phyloP scores from a whole-genome alignment of 2,797 vertebrate species.

The Parauchenoglanis punctatus region DNA sequence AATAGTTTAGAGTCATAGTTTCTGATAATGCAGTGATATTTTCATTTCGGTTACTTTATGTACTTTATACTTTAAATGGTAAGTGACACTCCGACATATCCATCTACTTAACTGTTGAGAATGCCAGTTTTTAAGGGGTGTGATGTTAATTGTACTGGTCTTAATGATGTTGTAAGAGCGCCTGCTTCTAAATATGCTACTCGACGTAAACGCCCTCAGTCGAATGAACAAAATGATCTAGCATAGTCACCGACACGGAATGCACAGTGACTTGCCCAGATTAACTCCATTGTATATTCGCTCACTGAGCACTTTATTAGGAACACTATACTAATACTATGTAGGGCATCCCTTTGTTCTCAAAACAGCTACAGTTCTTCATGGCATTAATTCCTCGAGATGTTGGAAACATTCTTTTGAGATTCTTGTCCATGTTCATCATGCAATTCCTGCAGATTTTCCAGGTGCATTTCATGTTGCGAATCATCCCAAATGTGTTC shows the following conservation, averaged over 20 bases:
- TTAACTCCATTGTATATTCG: not conserved
- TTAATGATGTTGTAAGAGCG: not conserved
- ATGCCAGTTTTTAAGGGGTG: not conserved
- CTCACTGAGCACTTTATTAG: not conserved
- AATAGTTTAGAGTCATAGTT: too few relatives aligned
- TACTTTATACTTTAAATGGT: not conserved
- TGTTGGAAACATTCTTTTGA: not conserved
- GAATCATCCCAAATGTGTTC: not conserved
- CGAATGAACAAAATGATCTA: not conserved
- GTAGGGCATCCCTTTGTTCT: not conserved
- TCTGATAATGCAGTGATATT: not conserved
- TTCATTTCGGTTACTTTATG: not conserved
- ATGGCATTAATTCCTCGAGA: not conserved
- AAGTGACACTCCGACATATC: not conserved
- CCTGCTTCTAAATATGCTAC: not conserved
- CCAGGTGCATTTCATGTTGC: not conserved
- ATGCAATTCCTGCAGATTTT: not conserved
- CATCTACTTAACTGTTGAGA: not conserved
- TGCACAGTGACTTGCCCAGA: not conserved
- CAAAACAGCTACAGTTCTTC: not conserved
- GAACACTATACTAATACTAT: not conserved
- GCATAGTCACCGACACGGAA: not conserved
- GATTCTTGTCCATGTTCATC: not conserved
- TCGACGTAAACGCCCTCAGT: not conserved
- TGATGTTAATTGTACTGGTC: not conserved